Evolutionary conservation across 2,888 invertebrate genomes (phyloP), one percentile per base, ranked within the genome.

Genomic region (Stenoptilia bipunctidactyla): DNA sequence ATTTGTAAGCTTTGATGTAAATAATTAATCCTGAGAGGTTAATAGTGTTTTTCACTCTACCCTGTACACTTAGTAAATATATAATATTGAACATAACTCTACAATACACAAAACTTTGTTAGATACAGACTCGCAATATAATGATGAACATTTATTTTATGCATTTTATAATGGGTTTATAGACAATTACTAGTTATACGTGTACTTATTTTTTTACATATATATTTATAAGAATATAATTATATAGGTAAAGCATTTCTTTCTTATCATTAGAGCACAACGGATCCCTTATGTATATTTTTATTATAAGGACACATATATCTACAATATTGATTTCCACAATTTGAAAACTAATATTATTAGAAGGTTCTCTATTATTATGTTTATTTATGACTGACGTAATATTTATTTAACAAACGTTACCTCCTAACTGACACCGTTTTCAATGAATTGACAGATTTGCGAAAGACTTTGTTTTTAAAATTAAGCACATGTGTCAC

Each of bases 171-270:
- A 64, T 66, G 69, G 62, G 61, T 62, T 77, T 71, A 61, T 82
- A 82, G 80, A 83, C 80, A 82, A 77, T 72, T 67, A 77, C 68
- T 79, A 75, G 72, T 58, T 70, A 65, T 73, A 80, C 72, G 71
- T 63, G 70, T 68, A 75, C 64, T 66, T 45, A 53, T 59, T 51
- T 65, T n/a, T 79, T 72, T 82, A 82, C 79, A 82, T 75, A 80
- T 80, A 83, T 66, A 77, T 75, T 75, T 83, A 83, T 80, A 83
- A 83, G 83, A 83, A 83, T 83, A 83, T 76, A 82, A 70, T 65
- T 61, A 58, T 77, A 69, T 79, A 74, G 67, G 80, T 82, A 82
- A 83, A 83, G 83, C 83, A 82, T 82, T 82, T 74, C 61, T 75
- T 69, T 67, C 67, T 76, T 71, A 72, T 62, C 56, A 60, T 60